phyloP scores from a whole-genome alignment of 1,140 invertebrate species.

The Danaus melanippus region DNA sequence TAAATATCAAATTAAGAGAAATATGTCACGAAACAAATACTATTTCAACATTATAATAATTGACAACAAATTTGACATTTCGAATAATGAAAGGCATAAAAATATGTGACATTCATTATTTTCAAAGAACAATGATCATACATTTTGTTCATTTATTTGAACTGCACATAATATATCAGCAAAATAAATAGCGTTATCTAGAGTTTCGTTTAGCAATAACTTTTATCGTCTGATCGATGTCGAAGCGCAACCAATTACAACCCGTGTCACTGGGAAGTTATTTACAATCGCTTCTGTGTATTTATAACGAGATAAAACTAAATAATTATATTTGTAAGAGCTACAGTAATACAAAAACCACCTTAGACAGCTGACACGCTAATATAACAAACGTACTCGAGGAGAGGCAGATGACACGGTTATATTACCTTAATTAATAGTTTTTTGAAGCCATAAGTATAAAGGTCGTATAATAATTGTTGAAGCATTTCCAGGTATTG shows the following conservation, averaged over 20 bases:
- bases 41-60: no score
- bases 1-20: no score
- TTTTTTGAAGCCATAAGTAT: conserved; percentile 25
- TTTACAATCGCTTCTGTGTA: conserved; percentile 52
- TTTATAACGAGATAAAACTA: conserved; percentile 50
- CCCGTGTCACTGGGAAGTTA: conserved; percentile 52
- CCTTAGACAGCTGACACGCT: conserved; percentile 16
- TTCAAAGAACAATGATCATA: neutral
- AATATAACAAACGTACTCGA: conserved; percentile 17
- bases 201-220: conserved; percentile 30
- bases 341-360: conserved; percentile 15
- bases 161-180: conserved; percentile 14
- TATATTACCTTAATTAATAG: conserved; percentile 32
- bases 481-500: neutral
- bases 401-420: conserved; percentile 16
- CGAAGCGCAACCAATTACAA: conserved; percentile 53
- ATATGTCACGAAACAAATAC: neutral
- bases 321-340: conserved; percentile 32
- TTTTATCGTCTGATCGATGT: conserved; percentile 38
- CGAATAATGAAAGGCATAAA: conserved; percentile 1
- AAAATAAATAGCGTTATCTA: conserved; percentile 16
- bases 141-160: conserved; percentile 1
- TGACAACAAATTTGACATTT: no score
- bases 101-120: no score
- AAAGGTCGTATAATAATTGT: conserved; percentile 22